Evolutionary conservation across 2,113 vertebrate species (phyloP).

Genomic region (Cyanoliseus patagonus): DNA sequence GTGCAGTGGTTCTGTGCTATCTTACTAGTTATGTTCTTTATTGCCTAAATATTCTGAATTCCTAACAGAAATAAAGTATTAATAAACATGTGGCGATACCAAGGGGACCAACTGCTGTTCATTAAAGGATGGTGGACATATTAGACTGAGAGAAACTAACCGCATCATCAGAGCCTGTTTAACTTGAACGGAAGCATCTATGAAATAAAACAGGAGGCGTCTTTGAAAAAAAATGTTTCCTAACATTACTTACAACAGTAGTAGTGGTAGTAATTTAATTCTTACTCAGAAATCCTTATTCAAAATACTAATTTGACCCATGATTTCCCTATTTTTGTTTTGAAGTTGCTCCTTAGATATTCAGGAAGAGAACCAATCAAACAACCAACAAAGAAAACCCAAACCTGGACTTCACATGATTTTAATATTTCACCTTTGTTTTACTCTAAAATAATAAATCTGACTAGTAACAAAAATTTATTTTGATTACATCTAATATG

Average conservation of each 20-base stretch:
- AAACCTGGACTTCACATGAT: neutral
- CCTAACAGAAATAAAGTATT: neutral
- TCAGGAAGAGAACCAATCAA: neutral
- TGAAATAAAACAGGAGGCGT: neutral
- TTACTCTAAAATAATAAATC: neutral
- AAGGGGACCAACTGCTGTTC: neutral
- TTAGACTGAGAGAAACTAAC: neutral
- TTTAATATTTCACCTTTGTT: neutral
- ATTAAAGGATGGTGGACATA: neutral
- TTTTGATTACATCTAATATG: neutral
- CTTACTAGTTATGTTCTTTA: neutral
- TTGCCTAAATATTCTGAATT: neutral
- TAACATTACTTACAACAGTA: neutral
- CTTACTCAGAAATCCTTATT: neutral
- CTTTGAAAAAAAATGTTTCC: neutral
- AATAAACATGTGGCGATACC: neutral
- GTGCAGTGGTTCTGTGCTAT: neutral
- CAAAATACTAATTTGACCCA: neutral
- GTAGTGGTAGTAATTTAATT: neutral
- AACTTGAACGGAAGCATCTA: neutral
- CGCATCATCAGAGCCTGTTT: neutral
- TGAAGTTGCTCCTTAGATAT: neutral
- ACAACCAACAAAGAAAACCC: accelerated
- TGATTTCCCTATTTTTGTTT: neutral
- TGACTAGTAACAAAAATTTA: neutral